A percentile compares a stretch with the other conserved stretches of the same genome.
These are phyloP conservation scores for Aphelenchoides fujianensis DNA, from an alignment of 1,140 invertebrate genomes.

Conservation along the genomic window DNA sequence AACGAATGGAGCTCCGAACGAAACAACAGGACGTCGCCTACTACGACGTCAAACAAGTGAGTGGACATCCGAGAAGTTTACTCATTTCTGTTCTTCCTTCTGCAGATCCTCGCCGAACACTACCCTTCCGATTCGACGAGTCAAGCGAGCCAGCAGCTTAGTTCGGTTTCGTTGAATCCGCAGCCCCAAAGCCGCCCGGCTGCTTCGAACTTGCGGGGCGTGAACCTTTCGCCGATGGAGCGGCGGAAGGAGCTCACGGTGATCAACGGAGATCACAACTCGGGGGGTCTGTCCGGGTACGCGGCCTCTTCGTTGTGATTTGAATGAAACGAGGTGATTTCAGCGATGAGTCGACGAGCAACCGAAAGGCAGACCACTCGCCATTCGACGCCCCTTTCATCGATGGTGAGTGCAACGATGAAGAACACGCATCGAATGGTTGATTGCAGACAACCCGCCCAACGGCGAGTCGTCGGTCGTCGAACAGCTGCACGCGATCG, in stretches of 20 bases:
- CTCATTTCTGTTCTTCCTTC: conserved; percentile 21
- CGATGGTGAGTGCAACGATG: conserved; percentile 7
- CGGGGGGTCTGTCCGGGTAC: conserved; percentile 1
- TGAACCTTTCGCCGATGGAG: conserved; percentile 4
- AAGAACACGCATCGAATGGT: background rate
- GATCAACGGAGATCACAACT: conserved; percentile 24
- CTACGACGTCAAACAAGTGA: conserved; percentile 54
- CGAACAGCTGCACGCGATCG: conserved; percentile 70
- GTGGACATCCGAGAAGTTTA: background rate
- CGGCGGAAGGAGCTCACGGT: background rate
- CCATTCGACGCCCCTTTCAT: conserved; percentile 24
- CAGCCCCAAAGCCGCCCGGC: background rate
- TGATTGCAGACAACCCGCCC: conserved; percentile 9
- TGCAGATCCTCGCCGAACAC: conserved; percentile 44
- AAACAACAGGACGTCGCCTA: conserved; percentile 38
- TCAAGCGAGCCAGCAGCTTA: conserved; percentile 21
- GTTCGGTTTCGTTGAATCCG: conserved; percentile 27
- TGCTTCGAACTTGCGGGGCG: conserved; percentile 12
- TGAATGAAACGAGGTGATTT: conserved; percentile 12
- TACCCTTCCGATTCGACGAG: conserved; percentile 28
- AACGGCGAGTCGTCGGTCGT: conserved; percentile 58
- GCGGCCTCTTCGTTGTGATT: background rate
- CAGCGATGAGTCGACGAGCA: background rate
- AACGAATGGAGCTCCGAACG: background rate
- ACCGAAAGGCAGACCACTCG: background rate